Base-by-base conservation (phyloP, 2,113 vertebrate genomes). In the Hippocampus barbouri region DNA sequence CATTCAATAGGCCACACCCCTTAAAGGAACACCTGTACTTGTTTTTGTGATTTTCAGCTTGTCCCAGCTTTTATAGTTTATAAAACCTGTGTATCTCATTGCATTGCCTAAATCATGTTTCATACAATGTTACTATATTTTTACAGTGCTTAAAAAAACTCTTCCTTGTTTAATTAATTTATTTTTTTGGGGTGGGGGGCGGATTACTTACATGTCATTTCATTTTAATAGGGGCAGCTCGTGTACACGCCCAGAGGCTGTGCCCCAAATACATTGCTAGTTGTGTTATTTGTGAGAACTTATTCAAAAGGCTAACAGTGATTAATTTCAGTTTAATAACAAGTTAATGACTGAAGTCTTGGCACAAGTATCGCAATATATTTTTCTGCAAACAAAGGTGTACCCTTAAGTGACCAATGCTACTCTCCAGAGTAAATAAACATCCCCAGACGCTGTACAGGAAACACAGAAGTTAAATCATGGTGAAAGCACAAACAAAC, bases 401-500 rank as follows among this genome's bases (percentile, higher is more conserved):
- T 54, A 8, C 53, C 53, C 53, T 21, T 57, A 14, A 57, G 11
- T 57, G 4, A 57, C n/a, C 4, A 2, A n/a, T 25, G 23, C n/a
- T 25, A 11, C 56, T 57, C 56, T 25, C n/a, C 56, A 5, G n/a
- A 57, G n/a, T 57, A 25, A 57, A 25, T 57, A 27, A 23, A 14
- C 23, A 57, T 57, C 56, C 56, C n/a, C 23, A 57, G 23, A n/a
- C 56, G n/a, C 56, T 25, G n/a, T 25, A 12, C 56, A 57, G 43
- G 43, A 45, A 45, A 56, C 8, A 23, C 9, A 10, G 7, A 7
- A 56, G 53, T 56, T 56, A 74, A 79, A 72, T 56, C 81, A 67
- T 75, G 30, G 70, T 75, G 80, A 70, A 83, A 83, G 76, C 81
- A 74, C 49, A 65, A 56, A 74, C 49, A 65, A 56, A 74, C 68